Base-by-base conservation (phyloP, 2,113 vertebrate species). In the Eonycteris spelaea region DNA sequence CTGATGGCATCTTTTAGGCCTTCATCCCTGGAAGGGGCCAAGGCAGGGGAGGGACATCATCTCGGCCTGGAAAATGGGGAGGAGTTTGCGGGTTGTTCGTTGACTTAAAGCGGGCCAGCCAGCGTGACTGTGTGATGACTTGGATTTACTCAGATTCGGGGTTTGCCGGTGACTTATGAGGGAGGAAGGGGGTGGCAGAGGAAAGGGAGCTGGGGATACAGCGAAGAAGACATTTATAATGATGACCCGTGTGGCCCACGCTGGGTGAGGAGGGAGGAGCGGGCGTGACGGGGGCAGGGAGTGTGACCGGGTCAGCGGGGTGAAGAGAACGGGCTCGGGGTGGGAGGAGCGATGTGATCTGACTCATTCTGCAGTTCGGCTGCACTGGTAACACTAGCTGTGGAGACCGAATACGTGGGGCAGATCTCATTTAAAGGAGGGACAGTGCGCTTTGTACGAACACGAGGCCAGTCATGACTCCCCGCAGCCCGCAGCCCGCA, bases 231-330 rank as follows among this genome's bases (percentile, higher is more conserved):
- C 3, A 6, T 2, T 0, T 18, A 24, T 28, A 24, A 9, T 43
- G 24, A 26, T 2, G 0, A 21, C 2, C 33, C 7, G 0, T 33
- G 45, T 40, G 67, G 6, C 28, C 9, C 53, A 2, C 2, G 3
- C 43, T 51, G 65, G 22, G 5, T 45, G 22, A 22, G 2, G 40
- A 71, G 16, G 59, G 45, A 18, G 30, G 6, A 16, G 22, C 0
- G 1, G 38, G 28, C 33, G 11, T 45, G 26, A 48, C 13, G 9
- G 51, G 33, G 30, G n/a, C 33, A 4, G 7, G 9, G 14, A 24
- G 16, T 4, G 6, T n/a, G 14, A n/a, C 14, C 4, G 35, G 45
- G 59, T 24, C 35, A 43, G 43, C 5, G 4, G 45, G 11, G 22
- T 6, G 5, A 24, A 5, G 51, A 51, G 51, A 51, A 18, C 16